phyloP scores from a whole-genome alignment of 1,140 invertebrate species.

The Ceratosolen solmsi region DNA sequence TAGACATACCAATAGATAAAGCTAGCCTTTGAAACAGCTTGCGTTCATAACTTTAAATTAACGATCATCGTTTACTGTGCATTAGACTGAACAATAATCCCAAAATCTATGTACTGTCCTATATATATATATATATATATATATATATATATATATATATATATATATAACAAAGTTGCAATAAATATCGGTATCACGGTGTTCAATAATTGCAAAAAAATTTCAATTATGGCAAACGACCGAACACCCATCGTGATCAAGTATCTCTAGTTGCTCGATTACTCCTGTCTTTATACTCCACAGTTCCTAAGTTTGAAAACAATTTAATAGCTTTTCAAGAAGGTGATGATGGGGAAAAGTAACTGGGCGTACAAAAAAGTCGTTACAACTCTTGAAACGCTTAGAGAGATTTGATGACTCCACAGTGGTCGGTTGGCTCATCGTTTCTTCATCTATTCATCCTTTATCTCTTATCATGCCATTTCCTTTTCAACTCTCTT shows the following conservation, averaged over 20 bases:
- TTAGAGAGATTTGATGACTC: slow-evolving; percentile 57
- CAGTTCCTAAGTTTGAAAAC: slow-evolving; percentile 5
- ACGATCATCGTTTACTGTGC: neutral
- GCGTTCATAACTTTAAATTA: slow-evolving; percentile 27
- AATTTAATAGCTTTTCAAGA: slow-evolving; percentile 66
- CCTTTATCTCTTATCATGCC: slow-evolving; percentile 37
- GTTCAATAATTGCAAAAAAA: slow-evolving; percentile 14
- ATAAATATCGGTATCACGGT: neutral
- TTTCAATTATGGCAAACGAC: neutral
- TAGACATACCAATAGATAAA: neutral
- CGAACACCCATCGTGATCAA: neutral
- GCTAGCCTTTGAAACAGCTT: slow-evolving; percentile 18
- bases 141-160: no score
- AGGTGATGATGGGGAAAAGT: slow-evolving; percentile 55
- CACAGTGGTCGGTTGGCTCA: slow-evolving; percentile 42
- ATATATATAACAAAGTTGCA: no score
- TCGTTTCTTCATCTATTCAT: slow-evolving; percentile 24
- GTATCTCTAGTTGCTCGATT: neutral
- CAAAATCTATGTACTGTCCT: neutral
- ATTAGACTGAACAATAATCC: neutral
- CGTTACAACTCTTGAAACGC: slow-evolving; percentile 65
- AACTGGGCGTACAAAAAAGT: slow-evolving; percentile 63
- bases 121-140: neutral
- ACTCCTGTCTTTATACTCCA: neutral
- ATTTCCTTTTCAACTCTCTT: slow-evolving; percentile 31